Base-by-base conservation (phyloP, 2,797 vertebrate genomes). In the Chaetophractus vellerosus region DNA sequence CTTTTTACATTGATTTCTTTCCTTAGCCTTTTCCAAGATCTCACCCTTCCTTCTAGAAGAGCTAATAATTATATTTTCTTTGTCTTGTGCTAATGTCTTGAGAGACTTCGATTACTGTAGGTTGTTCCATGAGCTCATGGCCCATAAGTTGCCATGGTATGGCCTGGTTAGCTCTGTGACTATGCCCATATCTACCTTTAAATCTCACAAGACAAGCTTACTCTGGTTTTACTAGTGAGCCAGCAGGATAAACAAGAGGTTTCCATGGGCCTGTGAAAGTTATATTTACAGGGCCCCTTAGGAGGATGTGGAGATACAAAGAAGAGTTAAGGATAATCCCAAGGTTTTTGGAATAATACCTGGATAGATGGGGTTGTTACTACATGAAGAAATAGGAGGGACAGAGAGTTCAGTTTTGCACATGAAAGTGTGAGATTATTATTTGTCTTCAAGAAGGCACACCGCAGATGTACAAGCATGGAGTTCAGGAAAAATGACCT, bases 141-240 rank as follows among this genome's bases (percentile, higher is more conserved):
- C 57, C 59, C 95, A 82, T 96, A 96, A 96, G 45, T 87, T 36
- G 45, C 19, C 59, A 71, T 45, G 79, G 48, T 79, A 87, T 0
- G 0, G 82, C 82, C 74, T 74, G 82, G 79, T 71, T 88, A 91
- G 74, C 89, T 83, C 10, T 79, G 84, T 59, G 93, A 41, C 59
- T 78, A 38, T 36, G 50, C 85, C 95, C 94, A 97, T 93, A 96
- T 45, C 88, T 93, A 88, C 92, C 95, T 96, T 97, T 96, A 86
- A n/a, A 95, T 96, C 36, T 96, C 86, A 97, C 97, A 97, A 97
- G 95, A 97, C 52, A 55, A 84, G 93, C 90, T 97, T 94, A 84
- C 59, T 68, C 72, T 90, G 95, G 94, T 97, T 97, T 97, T 97
- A 97, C 96, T 96, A 89, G 96, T 93, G 92, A 92, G 91, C 81